A percentile compares a stretch with the other conserved stretches of the same genome.
These are phyloP conservation scores for Datnioides undecimradiatus DNA, from an alignment of 2,113 vertebrate genomes.

Conservation along the genomic window DNA sequence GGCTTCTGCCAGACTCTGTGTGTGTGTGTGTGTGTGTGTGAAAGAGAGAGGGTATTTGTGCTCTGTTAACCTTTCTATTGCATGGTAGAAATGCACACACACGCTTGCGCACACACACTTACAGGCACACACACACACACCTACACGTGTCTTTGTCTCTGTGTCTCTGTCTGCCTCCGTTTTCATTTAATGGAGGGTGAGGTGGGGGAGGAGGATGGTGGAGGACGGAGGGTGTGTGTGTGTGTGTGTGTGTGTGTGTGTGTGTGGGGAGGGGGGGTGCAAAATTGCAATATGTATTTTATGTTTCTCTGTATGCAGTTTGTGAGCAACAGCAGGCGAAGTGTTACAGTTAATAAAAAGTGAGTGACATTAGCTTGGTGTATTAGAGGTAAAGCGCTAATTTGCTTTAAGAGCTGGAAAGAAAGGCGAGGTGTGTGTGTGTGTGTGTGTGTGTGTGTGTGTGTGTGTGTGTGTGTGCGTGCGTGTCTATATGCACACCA, in stretches of 20 bases:
- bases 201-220: not conserved
- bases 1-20: slow-evolving; percentile 47
- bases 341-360: slow-evolving; percentile 82
- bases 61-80: slow-evolving; percentile 16
- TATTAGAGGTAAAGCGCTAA: slow-evolving; percentile 73
- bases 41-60: not conserved
- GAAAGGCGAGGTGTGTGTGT: slow-evolving; percentile 38
- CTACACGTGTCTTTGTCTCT: slow-evolving; percentile 55
- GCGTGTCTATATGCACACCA: slow-evolving; percentile 29
- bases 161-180: slow-evolving; percentile 55
- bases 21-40: slow-evolving; percentile 6
- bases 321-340: slow-evolving; percentile 76
- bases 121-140: slow-evolving; percentile 24
- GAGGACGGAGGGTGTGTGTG: not conserved
- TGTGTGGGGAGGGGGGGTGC: slow-evolving; percentile 9
- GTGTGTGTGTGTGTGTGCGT: slow-evolving; percentile 5
- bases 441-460: slow-evolving; percentile 18
- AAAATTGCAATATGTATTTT: slow-evolving; percentile 77
- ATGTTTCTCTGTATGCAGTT: slow-evolving; percentile 75
- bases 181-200: slow-evolving; percentile 51
- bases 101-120: slow-evolving; percentile 14
- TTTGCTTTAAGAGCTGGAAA: slow-evolving; percentile 69
- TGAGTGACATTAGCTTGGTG: slow-evolving; percentile 78
- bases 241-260: too few species aligned
- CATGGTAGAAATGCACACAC: slow-evolving; percentile 23